Base-by-base conservation (phyloP, 2,888 invertebrate species). In the Apomyelois bistriatella region DNA sequence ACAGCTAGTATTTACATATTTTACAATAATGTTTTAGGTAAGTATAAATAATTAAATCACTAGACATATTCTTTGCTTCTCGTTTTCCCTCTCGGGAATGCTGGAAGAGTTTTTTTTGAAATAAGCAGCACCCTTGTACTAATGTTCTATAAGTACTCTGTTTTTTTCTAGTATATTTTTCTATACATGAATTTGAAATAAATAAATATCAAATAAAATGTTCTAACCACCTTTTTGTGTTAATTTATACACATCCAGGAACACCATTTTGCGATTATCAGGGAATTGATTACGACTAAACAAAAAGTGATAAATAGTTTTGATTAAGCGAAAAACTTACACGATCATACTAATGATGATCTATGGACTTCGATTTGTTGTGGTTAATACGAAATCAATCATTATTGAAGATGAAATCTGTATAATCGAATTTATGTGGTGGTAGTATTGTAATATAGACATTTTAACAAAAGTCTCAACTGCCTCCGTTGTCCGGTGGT, bases 301-400 rank as follows among this genome's bases (percentile, higher is more conserved):
- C 12, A 50, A 50, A 42, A 41, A 41, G 7, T 50, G 50, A 54
- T 50, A 47, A 50, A 50, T 50, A 12, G n/a, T 42, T 41, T n/a
- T 40, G 49, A 52, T 49, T 13, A 49, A 28, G 47, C 42, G 36
- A 32, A 13, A 41, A 37, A 41, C 46, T 48, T 52, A 47, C 15
- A 52, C 47, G 12, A 13, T n/a, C 28, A 36, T 10, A 52, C 52
- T 41, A 48, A 40, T 54, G 48, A 50, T 53, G 43, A 56, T 52
- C 17, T 46, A 53, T 52, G 12, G 40, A 37, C n/a, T 41, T 41
- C 47, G 48, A 51, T 52, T 37, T 32, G 52, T 50, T 43, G 48
- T 47, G 57, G 52, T 54, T 54, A 57, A 57, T 50, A 50, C 32
- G 17, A 52, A 50, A 57, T 54, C 54, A 53, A 57, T 57, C 56